phyloP scores from a whole-genome alignment of 1,140 invertebrate genomes.

The Diplogasteroides magnus region DNA sequence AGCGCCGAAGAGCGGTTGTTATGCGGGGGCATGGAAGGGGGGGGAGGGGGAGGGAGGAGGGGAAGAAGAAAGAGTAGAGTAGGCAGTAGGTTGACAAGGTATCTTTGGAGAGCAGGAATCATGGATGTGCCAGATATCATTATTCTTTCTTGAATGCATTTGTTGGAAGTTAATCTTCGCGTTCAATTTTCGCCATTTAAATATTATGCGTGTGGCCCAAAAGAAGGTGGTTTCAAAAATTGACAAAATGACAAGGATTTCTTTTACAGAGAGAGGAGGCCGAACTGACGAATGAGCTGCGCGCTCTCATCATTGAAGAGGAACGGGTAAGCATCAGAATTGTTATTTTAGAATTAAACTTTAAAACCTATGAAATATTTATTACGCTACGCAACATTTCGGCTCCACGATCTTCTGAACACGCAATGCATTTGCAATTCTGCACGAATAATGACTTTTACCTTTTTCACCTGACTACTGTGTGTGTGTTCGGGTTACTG shows the following conservation, averaged over 20 bases:
- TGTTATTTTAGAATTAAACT: too few species aligned
- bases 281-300: background rate
- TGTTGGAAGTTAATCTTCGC: background rate
- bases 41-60: background rate
- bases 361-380: too few species aligned
- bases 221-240: too few species aligned
- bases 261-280: background rate
- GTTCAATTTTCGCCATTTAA: background rate
- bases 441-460: too few species aligned
- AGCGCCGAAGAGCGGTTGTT: background rate
- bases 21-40: background rate
- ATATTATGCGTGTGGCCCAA: too few species aligned
- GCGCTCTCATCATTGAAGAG: background rate
- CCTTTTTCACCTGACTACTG: too few species aligned
- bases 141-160: background rate
- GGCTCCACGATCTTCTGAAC: too few species aligned
- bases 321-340: background rate
- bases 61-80: background rate
- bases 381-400: too few species aligned
- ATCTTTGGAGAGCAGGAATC: background rate
- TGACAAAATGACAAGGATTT: too few species aligned
- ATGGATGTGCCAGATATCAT: background rate
- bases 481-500: too few species aligned
- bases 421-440: too few species aligned
- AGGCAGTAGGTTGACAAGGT: background rate